Base-by-base conservation (phyloP, 2,113 vertebrate genomes). In the Cariama cristata region DNA sequence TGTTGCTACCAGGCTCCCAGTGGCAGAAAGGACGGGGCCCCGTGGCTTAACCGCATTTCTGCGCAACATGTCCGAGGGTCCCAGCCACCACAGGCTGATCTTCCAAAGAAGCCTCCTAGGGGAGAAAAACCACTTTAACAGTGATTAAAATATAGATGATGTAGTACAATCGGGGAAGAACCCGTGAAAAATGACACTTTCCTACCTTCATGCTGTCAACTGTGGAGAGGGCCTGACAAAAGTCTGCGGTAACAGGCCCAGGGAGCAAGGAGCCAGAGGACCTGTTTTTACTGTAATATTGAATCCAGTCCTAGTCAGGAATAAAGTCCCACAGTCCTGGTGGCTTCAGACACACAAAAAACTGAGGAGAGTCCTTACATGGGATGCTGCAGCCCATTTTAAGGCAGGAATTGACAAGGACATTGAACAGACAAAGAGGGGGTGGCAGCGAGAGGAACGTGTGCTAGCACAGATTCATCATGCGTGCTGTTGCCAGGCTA, bases 401-500 rank as follows among this genome's bases (percentile, higher is more conserved):
- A 89, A 84, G 15, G 42, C 50, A 96, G 47, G 42, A 88, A 58
- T 49, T 53, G 66, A 58, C 52, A 91, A 93, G 66, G n/a, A 52
- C 49, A 38, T 55, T 69, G 66, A 92, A 92, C 88, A 63, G 93
- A 91, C 68, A 88, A 81, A 66, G 79, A 90, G 82, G 62, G 63
- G 60, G 93, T 83, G 79, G 80, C 42, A 96, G 55, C 26, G 76
- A 81, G 38, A 38, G 47, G 33, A 90, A 75, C 32, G 45, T 59
- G 93, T 87, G 66, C 38, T 73, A 76, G 55, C 86, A 94, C n/a
- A 88, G 62, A 90, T 91, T 95, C 74, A 68, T 81, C 77, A 91
- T 64, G 20, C 2, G 1, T 77, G 24, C 32, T 52, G 52, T 74
- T 96, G 76, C 62, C 27, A 66, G 49, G 60, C 12, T 69, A 91